Evolutionary conservation across 2,113 vertebrate species (phyloP).

Genomic region (Polypterus bichir): DNA sequence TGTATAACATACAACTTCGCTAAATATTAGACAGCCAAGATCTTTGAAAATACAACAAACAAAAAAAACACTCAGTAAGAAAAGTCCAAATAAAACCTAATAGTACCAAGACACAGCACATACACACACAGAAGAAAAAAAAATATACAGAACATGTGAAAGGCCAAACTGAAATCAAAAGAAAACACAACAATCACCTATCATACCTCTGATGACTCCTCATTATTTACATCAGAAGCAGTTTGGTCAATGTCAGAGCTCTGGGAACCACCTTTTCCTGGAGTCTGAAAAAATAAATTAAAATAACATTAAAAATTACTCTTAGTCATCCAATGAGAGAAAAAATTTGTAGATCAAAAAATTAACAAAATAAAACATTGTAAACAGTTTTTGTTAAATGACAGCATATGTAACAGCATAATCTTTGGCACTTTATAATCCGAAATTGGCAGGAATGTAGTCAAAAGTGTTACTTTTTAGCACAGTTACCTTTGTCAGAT

Average conservation of each 20-base stretch:
- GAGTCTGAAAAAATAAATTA: conserved; percentile 58
- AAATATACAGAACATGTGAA: neutral
- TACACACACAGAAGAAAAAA: neutral
- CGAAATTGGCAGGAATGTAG: no score
- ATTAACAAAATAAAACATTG: no score
- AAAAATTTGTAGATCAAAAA: neutral
- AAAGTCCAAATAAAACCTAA: neutral
- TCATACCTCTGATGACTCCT: conserved; percentile 85
- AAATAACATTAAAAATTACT: neutral
- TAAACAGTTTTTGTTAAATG: no score
- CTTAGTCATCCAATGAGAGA: no score
- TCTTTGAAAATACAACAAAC: no score
- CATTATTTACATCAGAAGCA: conserved; percentile 72
- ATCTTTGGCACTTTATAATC: no score
- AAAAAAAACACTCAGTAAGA: no score
- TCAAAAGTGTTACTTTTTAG: no score
- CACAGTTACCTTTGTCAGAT: no score
- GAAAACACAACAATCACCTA: neutral
- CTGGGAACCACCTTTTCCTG: conserved; percentile 88
- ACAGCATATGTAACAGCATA: no score
- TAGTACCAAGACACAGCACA: neutral
- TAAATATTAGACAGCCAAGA: no score
- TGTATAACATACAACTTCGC: no score
- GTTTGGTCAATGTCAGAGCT: conserved; percentile 82
- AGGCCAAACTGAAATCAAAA: neutral